Percentiles rank a stretch among this genome's conserved stretches.
These are phyloP conservation scores for Vulpes lagopus DNA, from an alignment of 2,113 vertebrate species.

Conservation along the genomic window DNA sequence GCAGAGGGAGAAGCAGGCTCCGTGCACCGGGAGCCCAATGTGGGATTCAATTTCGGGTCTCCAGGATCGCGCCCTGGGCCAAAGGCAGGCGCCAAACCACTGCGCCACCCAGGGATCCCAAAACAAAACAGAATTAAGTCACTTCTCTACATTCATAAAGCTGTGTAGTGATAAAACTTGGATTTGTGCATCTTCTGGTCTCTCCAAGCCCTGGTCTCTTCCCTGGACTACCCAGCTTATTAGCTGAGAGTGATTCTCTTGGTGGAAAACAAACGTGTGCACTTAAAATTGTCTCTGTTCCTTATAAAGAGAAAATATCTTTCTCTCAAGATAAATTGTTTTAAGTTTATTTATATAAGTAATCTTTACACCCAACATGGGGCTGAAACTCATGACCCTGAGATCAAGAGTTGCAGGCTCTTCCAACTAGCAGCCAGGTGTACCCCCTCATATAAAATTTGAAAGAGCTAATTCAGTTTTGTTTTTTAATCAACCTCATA, in stretches of 20 bases:
- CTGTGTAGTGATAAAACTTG: not conserved
- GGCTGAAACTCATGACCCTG: not conserved
- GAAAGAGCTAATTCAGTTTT: conserved; percentile 26
- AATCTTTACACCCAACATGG: not conserved
- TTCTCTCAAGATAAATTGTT: conserved; percentile 33
- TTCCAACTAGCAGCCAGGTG: not conserved
- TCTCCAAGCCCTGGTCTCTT: not conserved
- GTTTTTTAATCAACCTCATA: not conserved
- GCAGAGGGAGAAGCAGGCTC: too few species aligned
- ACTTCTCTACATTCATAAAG: not conserved
- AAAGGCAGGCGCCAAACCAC: too few species aligned
- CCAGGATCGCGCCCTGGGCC: too few species aligned
- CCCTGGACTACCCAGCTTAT: not conserved
- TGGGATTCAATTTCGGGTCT: too few species aligned
- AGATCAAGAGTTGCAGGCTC: not conserved
- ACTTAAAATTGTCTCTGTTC: not conserved
- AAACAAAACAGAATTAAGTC: not conserved
- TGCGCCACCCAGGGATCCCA: too few species aligned
- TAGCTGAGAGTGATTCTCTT: not conserved
- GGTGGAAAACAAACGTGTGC: not conserved
- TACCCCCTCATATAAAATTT: conserved; percentile 1
- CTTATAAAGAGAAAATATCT: conserved; percentile 45
- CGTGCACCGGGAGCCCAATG: too few species aligned
- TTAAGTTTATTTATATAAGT: not conserved
- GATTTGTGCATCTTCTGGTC: not conserved